Percentiles rank a stretch among this genome's conserved stretches.
These are phyloP conservation scores for Poecilia wingei DNA, from an alignment of 2,797 vertebrate species.

Conservation along the genomic window DNA sequence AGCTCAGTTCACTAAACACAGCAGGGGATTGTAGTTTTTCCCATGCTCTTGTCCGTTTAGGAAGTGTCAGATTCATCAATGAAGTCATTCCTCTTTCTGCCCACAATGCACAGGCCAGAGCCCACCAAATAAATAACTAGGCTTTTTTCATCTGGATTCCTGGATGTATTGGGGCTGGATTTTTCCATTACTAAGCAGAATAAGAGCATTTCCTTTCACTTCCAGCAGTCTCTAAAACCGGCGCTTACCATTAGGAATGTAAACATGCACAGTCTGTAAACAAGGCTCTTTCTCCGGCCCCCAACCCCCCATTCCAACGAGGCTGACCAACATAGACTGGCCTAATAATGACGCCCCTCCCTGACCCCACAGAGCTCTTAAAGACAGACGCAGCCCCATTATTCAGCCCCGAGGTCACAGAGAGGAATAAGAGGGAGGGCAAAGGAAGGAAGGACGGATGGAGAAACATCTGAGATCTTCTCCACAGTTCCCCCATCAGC, in stretches of 20 bases:
- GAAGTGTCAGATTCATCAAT: slow-evolving; percentile 66
- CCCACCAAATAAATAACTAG: slow-evolving; percentile 74
- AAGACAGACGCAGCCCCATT: slow-evolving; percentile 65
- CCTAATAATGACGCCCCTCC: slow-evolving; percentile 73
- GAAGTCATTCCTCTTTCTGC: slow-evolving; percentile 64
- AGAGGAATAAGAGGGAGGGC: slow-evolving; percentile 39
- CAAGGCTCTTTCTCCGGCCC: slow-evolving; percentile 77
- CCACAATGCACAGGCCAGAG: slow-evolving; percentile 65
- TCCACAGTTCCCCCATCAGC: slow-evolving; percentile 52
- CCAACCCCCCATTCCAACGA: slow-evolving; percentile 74
- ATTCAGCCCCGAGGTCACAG: slow-evolving; percentile 63
- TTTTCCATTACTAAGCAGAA: slow-evolving; percentile 86
- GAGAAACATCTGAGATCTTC: slow-evolving; percentile 28
- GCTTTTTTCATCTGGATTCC: slow-evolving; percentile 60
- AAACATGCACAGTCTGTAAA: slow-evolving; percentile 86
- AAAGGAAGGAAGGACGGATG: slow-evolving; percentile 42
- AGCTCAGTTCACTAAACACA: slow-evolving; percentile 50
- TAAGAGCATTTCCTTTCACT: slow-evolving; percentile 85
- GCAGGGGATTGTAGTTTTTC: slow-evolving; percentile 52
- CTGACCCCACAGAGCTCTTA: slow-evolving; percentile 66
- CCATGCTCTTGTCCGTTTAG: slow-evolving; percentile 65
- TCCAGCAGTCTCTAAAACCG: slow-evolving; percentile 81
- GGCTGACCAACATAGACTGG: slow-evolving; percentile 75
- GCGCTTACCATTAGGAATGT: slow-evolving; percentile 84
- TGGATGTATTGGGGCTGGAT: slow-evolving; percentile 75